Evolutionary conservation across 1,140 invertebrate species (phyloP), one percentile per base, ranked within the genome.

Genomic region (Diploscapter pachys): DNA sequence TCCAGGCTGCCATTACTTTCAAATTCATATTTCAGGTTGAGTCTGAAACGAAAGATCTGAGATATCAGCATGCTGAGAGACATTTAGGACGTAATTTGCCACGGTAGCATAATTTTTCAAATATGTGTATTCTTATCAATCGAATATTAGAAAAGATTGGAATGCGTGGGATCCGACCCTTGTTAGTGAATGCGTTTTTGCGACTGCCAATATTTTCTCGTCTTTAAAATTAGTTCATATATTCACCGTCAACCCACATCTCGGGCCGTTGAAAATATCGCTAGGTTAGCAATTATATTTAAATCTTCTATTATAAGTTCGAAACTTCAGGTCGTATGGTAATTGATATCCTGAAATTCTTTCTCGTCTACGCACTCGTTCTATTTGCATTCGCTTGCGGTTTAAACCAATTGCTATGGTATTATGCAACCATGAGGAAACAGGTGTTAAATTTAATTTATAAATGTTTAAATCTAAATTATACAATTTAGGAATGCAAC

Each of bases 201-300:
- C 93, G 0, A 93, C 93, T 0, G 94, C 92, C 76, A 96, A 95
- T 91, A 95, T 96, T 80, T 95, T 96, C 86, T 94, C 78, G 88
- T 96, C 94, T 70, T 89, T 98, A 72, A 98, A 98, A 88, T 89
- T 98, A 81, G 95, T 98, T 81, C 97, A 97, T 89, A 98, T 98
- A 87, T 98, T 98, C 88, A 98, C 95, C 65, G 94, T 98, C 69
- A 98, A 98, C 89, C 95, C 96, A 50, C 93, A 98, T 88, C 88
- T 98, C 83, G 96, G 96, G 73, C 95, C 96, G 73, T 89, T 99
- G 71, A 96, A 99, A 89, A 96, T 99, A 65, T 96, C 94, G 5
- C 89, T 98, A 48, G 96, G 93, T 65, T 89, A 94, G 71, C 56
- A 5, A 11, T 2, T 54, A 13, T 4, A n/a, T 65, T 50, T 31